Conservation (phyloP, 2,888 invertebrate species). For the Archips crataeganus region DNA sequence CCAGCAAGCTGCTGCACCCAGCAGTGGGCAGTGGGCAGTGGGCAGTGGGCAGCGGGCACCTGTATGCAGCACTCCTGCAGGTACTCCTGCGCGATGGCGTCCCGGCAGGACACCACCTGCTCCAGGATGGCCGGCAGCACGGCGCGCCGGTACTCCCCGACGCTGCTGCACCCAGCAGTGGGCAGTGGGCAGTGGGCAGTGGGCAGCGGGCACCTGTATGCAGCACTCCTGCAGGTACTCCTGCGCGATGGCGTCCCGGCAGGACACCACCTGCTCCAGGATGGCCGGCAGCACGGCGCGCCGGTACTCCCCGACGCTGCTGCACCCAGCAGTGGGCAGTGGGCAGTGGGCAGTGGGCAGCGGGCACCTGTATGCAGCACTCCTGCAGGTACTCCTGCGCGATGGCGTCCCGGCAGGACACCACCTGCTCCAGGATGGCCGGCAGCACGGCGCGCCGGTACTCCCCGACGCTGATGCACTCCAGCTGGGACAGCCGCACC, state of each 20-base stretch:
- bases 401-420: conserved; percentile 98
- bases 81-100: conserved; percentile 99
- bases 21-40: no score
- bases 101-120: conserved; percentile 98
- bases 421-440: conserved; percentile 98
- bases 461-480: conserved; percentile 96
- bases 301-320: no score
- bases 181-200: no score
- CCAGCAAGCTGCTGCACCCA: no score
- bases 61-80: conserved; percentile 99
- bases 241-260: conserved; percentile 98
- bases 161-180: no score
- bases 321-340: no score
- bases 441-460: conserved; percentile 97
- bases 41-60: conserved; percentile 77
- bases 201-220: conserved; percentile 90
- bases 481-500: conserved; percentile 97
- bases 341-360: no score
- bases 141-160: no score
- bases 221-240: conserved; percentile 99
- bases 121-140: conserved; percentile 85
- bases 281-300: no score
- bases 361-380: conserved; percentile 98
- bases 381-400: conserved; percentile 99
- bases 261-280: conserved; percentile 99